These are phyloP conservation scores for Siderastrea radians DNA, from an alignment of 92 coral and sea anemone species.

Conservation along the genomic window DNA sequence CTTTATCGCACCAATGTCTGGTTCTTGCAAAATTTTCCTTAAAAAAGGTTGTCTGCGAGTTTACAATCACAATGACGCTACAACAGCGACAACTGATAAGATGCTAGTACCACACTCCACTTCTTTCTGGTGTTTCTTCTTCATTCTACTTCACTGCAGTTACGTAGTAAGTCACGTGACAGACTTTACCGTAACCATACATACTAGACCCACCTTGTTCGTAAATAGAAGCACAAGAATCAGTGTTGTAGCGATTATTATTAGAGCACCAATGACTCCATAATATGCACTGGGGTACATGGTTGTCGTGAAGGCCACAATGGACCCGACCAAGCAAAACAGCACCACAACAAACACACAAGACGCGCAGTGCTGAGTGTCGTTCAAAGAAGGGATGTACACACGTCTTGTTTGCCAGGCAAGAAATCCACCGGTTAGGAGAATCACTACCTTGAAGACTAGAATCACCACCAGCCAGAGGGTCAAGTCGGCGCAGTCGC, in stretches of 20 bases:
- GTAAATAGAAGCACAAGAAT: conserved; percentile 82
- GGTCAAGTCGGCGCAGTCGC: conserved; percentile 74
- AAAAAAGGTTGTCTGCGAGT: too few species aligned
- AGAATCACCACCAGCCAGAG: conserved; percentile 85
- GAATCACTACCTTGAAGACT: conserved; percentile 67
- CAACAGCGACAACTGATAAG: too few species aligned
- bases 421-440: conserved; percentile 82
- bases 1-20: too few species aligned
- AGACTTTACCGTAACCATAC: too few species aligned
- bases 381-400: conserved; percentile 86
- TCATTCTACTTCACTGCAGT: too few species aligned
- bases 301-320: conserved; percentile 75
- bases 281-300: conserved; percentile 79
- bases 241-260: conserved; percentile 79
- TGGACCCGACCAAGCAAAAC: conserved; percentile 71
- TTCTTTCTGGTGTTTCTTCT: too few species aligned
- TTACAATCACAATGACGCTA: too few species aligned
- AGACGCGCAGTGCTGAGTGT: conserved; percentile 88
- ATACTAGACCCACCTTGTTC: conserved; percentile 80
- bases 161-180: too few species aligned
- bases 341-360: conserved; percentile 80
- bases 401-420: conserved; percentile 96
- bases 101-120: too few species aligned
- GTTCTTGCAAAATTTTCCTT: too few species aligned
- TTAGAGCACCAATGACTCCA: conserved; percentile 73